A percentile compares a stretch with the other conserved stretches of the same genome.
Evolutionary conservation across 2,113 vertebrate species (phyloP).

Genomic region (Stegastes partitus): DNA sequence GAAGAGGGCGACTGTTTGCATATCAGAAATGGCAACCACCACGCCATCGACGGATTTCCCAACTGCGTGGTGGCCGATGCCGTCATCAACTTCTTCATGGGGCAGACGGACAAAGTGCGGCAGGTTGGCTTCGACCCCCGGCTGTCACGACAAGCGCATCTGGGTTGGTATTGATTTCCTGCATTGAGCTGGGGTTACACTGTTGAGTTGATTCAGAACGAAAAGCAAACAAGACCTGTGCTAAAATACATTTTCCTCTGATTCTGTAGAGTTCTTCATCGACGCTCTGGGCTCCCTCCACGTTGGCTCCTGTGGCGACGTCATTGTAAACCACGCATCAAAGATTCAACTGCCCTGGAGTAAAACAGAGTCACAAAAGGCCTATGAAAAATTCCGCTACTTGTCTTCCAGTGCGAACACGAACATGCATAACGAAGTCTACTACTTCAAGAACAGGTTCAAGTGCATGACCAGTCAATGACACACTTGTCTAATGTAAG

Average conservation of each 20-base stretch:
- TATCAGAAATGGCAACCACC: conserved; percentile 86
- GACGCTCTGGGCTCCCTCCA: conserved; percentile 90
- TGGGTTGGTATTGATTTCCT: conserved; percentile 84
- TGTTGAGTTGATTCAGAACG: not conserved
- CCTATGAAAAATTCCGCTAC: conserved; percentile 90
- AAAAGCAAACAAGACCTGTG: not conserved
- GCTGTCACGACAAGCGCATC: conserved; percentile 85
- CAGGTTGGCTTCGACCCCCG: conserved; percentile 92
- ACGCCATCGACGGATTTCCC: conserved; percentile 88
- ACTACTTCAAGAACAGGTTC: conserved; percentile 91
- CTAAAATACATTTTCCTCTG: conserved; percentile 2
- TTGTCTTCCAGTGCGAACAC: conserved; percentile 36
- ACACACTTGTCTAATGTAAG: conserved; percentile 12
- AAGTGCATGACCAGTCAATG: conserved; percentile 89
- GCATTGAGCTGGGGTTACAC: not conserved
- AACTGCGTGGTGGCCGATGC: conserved; percentile 92
- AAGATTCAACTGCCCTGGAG: conserved; percentile 92
- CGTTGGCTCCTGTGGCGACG: conserved; percentile 91
- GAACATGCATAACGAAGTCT: conserved; percentile 73
- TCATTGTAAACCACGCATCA: conserved; percentile 90
- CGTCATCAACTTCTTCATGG: conserved; percentile 95
- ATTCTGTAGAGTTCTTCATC: conserved; percentile 90
- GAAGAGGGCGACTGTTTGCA: conserved; percentile 89
- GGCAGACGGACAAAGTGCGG: conserved; percentile 87
- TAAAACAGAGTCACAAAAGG: conserved; percentile 79